Percentiles rank a stretch among this genome's conserved stretches.
Evolutionary conservation across 2,113 vertebrate genomes (phyloP).

Genomic region (Oryzias melastigma): DNA sequence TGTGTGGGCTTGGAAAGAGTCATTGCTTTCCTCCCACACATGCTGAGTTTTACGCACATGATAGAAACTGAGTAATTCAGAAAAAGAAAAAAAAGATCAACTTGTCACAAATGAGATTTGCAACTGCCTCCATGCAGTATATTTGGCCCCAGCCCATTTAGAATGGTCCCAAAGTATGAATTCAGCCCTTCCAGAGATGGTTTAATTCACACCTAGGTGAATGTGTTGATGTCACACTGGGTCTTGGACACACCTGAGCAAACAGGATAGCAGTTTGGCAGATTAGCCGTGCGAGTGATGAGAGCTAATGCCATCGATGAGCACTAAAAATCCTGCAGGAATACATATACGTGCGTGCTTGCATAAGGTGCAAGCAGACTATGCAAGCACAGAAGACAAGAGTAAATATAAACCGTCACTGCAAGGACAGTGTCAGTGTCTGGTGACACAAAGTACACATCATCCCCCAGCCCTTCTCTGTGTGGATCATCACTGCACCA

Average conservation of each 20-base stretch:
- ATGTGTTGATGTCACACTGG: slow-evolving; percentile 63
- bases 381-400: slow-evolving; percentile 21
- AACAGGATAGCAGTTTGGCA: slow-evolving; percentile 42
- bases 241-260: slow-evolving; percentile 60
- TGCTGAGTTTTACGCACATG: slow-evolving; percentile 57
- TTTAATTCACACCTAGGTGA: slow-evolving; percentile 59
- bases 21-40: slow-evolving; percentile 56
- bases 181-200: slow-evolving; percentile 31
- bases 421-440: slow-evolving; percentile 53
- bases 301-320: slow-evolving; percentile 20
- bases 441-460: slow-evolving; percentile 67
- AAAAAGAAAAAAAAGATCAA: slow-evolving; percentile 42
- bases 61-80: slow-evolving; percentile 58
- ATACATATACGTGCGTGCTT: slow-evolving; percentile 9
- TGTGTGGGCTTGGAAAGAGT: slow-evolving; percentile 63
- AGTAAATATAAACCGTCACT: slow-evolving; percentile 43
- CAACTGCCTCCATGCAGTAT: slow-evolving; percentile 41
- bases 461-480: slow-evolving; percentile 29
- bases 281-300: slow-evolving; percentile 19
- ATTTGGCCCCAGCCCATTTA: slow-evolving; percentile 21
- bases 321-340: slow-evolving; percentile 6
- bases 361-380: slow-evolving; percentile 10
- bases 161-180: slow-evolving; percentile 28
- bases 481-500: slow-evolving; percentile 55
- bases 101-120: slow-evolving; percentile 38